These are phyloP conservation scores for Sminthurinus aureus DNA, from an alignment of 2,888 invertebrate genomes.

Conservation along the genomic window DNA sequence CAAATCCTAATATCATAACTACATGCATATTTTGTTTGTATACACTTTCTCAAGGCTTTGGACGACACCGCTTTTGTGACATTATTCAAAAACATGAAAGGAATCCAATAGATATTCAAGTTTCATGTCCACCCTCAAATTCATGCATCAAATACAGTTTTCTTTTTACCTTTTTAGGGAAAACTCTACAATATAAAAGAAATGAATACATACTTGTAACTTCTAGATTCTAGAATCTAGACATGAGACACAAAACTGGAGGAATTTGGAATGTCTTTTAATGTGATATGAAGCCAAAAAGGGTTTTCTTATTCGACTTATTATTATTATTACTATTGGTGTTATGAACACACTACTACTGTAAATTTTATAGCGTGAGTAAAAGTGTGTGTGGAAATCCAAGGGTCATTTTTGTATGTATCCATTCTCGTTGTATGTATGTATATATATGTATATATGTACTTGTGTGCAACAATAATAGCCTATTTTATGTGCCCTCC, in stretches of 20 bases:
- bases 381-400: not conserved
- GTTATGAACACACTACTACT: no score
- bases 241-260: not conserved
- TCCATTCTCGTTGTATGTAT: not conserved
- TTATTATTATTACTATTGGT: no score
- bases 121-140: conserved; percentile 22
- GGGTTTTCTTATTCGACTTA: conserved; percentile 7
- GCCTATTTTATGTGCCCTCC: not conserved
- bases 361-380: no score
- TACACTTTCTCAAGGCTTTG: not conserved
- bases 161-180: conserved; percentile 9
- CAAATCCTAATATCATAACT: not conserved
- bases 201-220: no score
- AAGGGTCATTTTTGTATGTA: not conserved
- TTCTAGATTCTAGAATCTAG: not conserved
- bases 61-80: conserved; percentile 7
- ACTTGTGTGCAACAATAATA: not conserved
- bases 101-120: not conserved
- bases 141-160: conserved; percentile 5
- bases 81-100: conserved; percentile 17
- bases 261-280: not conserved
- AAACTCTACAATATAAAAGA: not conserved
- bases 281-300: conserved; percentile 24
- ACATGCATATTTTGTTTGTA: not conserved
- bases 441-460: not conserved